Percentiles rank a stretch among this genome's conserved stretches.
These are phyloP conservation scores for Schlechtendalia chinensis DNA, from an alignment of 1,140 invertebrate genomes.

Conservation along the genomic window DNA sequence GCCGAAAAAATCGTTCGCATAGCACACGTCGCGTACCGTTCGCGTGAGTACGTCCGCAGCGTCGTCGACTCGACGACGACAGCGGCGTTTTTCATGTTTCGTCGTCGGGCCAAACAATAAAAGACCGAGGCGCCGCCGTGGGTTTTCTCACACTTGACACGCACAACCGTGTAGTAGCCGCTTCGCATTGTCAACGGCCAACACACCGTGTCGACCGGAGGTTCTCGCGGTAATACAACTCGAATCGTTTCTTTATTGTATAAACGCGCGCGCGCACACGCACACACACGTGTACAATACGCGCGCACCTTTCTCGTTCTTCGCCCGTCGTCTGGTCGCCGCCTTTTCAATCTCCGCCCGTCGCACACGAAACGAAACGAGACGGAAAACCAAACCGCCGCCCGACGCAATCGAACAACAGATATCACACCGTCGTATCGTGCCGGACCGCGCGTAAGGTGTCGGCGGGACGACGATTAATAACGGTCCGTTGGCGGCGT, in stretches of 20 bases:
- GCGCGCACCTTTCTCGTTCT: background rate
- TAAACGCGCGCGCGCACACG: background rate
- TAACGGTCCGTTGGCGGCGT: constrained; percentile 36
- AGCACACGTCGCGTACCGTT: too few relatives aligned
- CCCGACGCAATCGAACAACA: constrained; percentile 33
- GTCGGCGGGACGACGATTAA: constrained; percentile 41
- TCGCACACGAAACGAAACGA: too few relatives aligned
- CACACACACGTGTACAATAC: too few relatives aligned
- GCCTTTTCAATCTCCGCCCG: constrained; percentile 12
- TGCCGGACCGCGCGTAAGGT: too few relatives aligned
- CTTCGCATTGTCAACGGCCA: constrained; percentile 46
- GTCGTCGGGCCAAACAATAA: too few relatives aligned
- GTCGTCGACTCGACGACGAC: too few relatives aligned
- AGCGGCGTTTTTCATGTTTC: too few relatives aligned
- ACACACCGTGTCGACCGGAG: constrained; percentile 44
- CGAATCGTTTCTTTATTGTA: background rate
- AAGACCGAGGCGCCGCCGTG: constrained; percentile 4
- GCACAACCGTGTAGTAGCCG: constrained; percentile 42
- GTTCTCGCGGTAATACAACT: background rate
- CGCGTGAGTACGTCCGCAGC: too few relatives aligned
- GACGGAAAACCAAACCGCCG: background rate
- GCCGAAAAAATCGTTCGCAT: too few relatives aligned
- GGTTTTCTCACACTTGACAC: constrained; percentile 48
- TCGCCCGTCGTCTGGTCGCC: too few relatives aligned
- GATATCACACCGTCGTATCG: too few relatives aligned